These are phyloP conservation scores for Baccha elongata DNA, from an alignment of 2,888 invertebrate species.

Conservation along the genomic window DNA sequence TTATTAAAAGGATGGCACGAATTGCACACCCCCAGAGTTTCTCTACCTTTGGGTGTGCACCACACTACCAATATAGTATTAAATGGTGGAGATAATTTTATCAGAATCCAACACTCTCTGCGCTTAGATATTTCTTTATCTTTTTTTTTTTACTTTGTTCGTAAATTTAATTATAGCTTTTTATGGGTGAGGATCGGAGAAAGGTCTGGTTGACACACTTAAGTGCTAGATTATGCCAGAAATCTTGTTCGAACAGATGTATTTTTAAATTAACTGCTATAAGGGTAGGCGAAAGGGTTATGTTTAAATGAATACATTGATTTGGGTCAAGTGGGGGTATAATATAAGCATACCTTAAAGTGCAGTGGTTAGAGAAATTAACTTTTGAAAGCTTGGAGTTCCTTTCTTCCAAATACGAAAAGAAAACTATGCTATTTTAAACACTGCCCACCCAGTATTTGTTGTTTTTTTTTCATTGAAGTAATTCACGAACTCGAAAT, in stretches of 20 bases:
- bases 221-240: slow-evolving; percentile 62
- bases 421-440: too few relatives aligned
- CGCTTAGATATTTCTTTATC: not conserved
- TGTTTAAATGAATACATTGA: slow-evolving; percentile 16
- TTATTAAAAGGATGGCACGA: slow-evolving; percentile 3
- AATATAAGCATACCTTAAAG: not conserved
- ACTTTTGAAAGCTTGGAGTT: not conserved
- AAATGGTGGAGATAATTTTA: slow-evolving; percentile 64
- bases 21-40: slow-evolving; percentile 1
- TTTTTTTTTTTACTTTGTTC: slow-evolving; percentile 1
- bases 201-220: slow-evolving; percentile 57
- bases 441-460: too few relatives aligned
- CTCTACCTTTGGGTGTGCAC: not conserved
- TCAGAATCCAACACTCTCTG: slow-evolving; percentile 23
- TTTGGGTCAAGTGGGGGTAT: slow-evolving; percentile 1
- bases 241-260: slow-evolving; percentile 49
- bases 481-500: too few relatives aligned
- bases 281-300: not conserved
- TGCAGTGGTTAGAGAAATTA: not conserved
- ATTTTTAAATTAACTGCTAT: slow-evolving; percentile 60
- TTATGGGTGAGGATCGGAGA: not conserved
- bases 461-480: too few relatives aligned
- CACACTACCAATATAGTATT: not conserved
- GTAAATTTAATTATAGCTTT: slow-evolving; percentile 64
- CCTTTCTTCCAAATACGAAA: too few relatives aligned